phyloP scores from a whole-genome alignment of 2,113 vertebrate species.

The Nycticryphes semicollaris region DNA sequence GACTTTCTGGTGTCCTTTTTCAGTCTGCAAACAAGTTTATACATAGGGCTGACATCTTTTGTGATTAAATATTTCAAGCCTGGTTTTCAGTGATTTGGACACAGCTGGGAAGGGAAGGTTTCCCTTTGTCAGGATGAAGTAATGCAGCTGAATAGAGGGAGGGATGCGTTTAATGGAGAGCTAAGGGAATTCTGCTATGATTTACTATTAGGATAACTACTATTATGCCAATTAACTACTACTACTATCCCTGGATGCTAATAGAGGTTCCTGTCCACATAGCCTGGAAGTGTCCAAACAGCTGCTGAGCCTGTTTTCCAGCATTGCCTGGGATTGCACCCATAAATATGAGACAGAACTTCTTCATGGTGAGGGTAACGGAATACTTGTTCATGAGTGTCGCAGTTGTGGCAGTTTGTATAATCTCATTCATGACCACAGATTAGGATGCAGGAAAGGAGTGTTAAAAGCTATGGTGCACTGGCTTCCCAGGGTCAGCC shows the following conservation, averaged over 20 bases:
- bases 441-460: not conserved
- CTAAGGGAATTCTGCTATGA: not conserved
- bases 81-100: not conserved
- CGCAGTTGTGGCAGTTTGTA: not conserved
- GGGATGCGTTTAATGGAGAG: not conserved
- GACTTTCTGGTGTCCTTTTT: not conserved
- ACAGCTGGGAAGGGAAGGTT: not conserved
- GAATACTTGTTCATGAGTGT: rapidly evolving
- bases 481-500: not conserved
- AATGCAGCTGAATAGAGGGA: not conserved
- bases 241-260: not conserved
- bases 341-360: too few species aligned
- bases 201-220: not conserved
- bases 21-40: not conserved
- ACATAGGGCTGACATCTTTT: not conserved
- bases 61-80: not conserved
- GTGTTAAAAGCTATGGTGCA: not conserved
- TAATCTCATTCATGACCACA: not conserved
- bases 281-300: not conserved
- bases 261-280: not conserved
- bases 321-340: not conserved
- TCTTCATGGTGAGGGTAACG: too few species aligned
- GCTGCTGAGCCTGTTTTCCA: not conserved
- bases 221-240: not conserved
- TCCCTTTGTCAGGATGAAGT: not conserved